Evolutionary conservation across 2,113 vertebrate genomes (phyloP).

Genomic region (Siphamia tubifer): DNA sequence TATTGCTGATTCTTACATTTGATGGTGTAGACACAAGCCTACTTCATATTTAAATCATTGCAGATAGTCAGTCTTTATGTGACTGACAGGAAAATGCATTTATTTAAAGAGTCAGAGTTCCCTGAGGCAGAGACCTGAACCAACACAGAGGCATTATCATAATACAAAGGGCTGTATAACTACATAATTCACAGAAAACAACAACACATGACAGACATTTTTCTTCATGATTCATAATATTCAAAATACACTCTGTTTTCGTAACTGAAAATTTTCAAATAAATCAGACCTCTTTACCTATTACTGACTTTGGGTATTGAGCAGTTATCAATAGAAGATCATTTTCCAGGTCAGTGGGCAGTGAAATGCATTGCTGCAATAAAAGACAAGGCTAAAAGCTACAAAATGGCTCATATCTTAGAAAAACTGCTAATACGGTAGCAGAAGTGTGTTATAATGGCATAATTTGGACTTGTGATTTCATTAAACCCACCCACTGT

Average conservation of each 20-base stretch:
- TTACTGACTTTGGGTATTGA: not conserved
- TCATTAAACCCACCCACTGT: not conserved
- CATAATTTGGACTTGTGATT: not conserved
- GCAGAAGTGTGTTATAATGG: not conserved
- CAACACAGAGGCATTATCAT: not conserved
- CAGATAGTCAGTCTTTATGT: not conserved
- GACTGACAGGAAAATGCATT: constrained; percentile 38
- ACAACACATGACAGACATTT: not conserved
- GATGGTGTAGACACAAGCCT: not conserved
- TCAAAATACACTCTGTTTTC: not conserved
- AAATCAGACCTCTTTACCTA: not conserved
- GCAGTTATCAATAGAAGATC: not conserved
- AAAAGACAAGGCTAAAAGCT: not conserved
- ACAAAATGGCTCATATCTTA: not conserved
- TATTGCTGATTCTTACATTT: not conserved
- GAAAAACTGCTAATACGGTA: not conserved
- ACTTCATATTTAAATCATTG: not conserved
- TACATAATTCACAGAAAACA: not conserved
- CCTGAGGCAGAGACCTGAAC: not conserved
- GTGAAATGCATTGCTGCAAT: constrained; percentile 29
- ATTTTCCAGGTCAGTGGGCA: constrained; percentile 31
- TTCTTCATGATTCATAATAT: not conserved
- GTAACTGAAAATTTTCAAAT: not conserved
- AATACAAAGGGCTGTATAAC: not conserved
- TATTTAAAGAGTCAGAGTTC: constrained; percentile 37